phyloP scores from a whole-genome alignment of 2,113 vertebrate species.

The Isichthys henryi region DNA sequence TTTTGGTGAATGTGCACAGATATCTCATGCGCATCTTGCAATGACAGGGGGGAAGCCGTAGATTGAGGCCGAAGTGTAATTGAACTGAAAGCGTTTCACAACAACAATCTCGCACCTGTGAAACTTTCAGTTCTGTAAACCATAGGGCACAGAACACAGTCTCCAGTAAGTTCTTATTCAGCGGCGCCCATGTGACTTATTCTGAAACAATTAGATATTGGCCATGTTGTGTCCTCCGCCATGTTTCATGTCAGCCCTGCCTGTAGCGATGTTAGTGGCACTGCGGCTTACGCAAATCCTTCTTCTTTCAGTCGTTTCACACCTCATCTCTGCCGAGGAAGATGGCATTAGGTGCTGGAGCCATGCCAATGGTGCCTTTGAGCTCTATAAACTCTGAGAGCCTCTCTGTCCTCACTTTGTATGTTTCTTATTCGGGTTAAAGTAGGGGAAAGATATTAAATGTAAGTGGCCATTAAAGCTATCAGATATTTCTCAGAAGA shows the following conservation, averaged over 20 bases:
- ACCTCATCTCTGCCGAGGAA: neutral
- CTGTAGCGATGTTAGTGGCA: neutral
- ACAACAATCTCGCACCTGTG: neutral
- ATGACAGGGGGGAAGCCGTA: neutral
- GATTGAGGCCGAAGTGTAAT: neutral
- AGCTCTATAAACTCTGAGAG: neutral
- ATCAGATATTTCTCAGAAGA: neutral
- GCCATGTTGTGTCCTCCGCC: neutral
- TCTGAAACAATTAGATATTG: neutral
- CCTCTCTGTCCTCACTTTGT: neutral
- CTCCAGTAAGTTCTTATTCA: neutral
- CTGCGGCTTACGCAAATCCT: neutral
- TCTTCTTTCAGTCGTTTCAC: conserved; percentile 2
- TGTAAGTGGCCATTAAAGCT: neutral
- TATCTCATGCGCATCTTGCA: neutral
- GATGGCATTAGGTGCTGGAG: conserved; percentile 1
- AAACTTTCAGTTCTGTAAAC: neutral
- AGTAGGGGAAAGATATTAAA: neutral
- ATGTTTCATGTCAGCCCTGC: neutral
- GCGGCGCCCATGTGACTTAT: neutral
- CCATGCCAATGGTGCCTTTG: neutral
- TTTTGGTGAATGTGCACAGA: neutral
- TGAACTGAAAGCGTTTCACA: neutral
- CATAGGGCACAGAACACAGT: neutral
- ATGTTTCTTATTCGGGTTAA: neutral